Conservation (phyloP, 2,797 vertebrate species). For the Novumbra hubbsi region DNA sequence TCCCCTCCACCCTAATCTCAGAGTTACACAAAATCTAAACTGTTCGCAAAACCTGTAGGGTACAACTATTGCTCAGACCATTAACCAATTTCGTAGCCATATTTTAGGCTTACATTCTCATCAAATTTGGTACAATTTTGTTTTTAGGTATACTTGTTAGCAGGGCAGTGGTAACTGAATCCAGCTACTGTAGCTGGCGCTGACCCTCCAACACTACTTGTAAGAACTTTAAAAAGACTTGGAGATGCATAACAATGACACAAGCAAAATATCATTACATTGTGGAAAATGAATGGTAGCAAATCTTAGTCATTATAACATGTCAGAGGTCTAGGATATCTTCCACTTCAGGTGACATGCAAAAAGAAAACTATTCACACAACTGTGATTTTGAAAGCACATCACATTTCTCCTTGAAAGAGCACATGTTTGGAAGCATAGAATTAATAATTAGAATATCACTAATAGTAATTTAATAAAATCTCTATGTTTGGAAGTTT, state of each 20-base stretch:
- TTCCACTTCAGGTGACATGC: slow-evolving; percentile 51
- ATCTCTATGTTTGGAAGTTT: not conserved
- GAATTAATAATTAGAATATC: too few species aligned
- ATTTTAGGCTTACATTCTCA: slow-evolving; percentile 36
- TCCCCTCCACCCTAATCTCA: slow-evolving; percentile 48
- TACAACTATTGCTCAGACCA: slow-evolving; percentile 55
- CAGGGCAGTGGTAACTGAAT: slow-evolving; percentile 41
- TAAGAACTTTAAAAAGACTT: slow-evolving; percentile 46
- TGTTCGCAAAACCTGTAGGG: slow-evolving; percentile 20
- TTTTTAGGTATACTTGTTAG: slow-evolving; percentile 39
- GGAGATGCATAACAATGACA: slow-evolving; percentile 34
- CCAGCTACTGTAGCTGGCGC: slow-evolving; percentile 38
- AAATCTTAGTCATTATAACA: slow-evolving; percentile 29
- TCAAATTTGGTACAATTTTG: slow-evolving; percentile 5
- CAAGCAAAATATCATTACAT: slow-evolving; percentile 26
- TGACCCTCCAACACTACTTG: slow-evolving; percentile 44
- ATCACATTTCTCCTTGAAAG: slow-evolving; percentile 14
- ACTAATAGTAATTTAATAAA: too few species aligned
- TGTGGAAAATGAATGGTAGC: slow-evolving; percentile 40
- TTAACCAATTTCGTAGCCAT: slow-evolving; percentile 34
- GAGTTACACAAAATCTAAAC: slow-evolving; percentile 35
- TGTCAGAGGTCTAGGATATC: slow-evolving; percentile 43
- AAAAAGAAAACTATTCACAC: slow-evolving; percentile 51
- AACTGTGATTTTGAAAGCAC: slow-evolving; percentile 32
- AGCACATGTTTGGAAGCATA: slow-evolving; percentile 6